Percentiles rank a stretch among this genome's conserved stretches.
Evolutionary conservation across 2,797 vertebrate species (phyloP).

Genomic region (Sibirionetta formosa): DNA sequence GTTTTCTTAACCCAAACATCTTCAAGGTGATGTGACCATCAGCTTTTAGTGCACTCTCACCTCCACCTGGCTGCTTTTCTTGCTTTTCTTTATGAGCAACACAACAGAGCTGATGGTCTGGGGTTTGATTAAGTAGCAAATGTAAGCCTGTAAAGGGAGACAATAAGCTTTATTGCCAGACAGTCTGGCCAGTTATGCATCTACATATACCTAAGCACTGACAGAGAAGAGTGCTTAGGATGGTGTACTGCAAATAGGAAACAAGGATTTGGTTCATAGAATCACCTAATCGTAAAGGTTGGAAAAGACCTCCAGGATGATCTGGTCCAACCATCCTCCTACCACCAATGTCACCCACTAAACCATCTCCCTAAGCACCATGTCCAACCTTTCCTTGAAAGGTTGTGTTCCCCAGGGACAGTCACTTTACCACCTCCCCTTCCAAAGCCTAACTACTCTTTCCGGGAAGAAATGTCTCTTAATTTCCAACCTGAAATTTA

Average conservation of each 20-base stretch:
- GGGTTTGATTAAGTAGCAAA: neutral
- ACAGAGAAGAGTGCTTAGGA: neutral
- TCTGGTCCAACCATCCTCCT: too few species aligned
- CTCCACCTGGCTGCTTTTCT: neutral
- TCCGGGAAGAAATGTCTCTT: too few species aligned
- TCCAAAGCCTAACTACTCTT: too few species aligned
- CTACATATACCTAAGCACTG: neutral
- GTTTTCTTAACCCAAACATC: neutral
- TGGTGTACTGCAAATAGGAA: neutral
- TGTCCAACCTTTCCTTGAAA: too few species aligned
- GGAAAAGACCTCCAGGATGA: too few species aligned
- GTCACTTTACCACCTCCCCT: too few species aligned
- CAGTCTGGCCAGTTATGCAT: neutral
- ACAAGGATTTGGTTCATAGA: neutral
- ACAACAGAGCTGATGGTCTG: neutral
- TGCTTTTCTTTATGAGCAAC: neutral
- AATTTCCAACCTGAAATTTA: neutral
- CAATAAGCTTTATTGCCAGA: neutral
- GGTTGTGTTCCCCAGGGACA: too few species aligned
- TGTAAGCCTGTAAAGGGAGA: neutral
- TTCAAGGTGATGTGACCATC: accelerated
- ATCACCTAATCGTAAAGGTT: too few species aligned
- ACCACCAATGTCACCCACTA: too few species aligned
- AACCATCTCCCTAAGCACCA: too few species aligned
- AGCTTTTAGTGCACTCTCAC: neutral